These are phyloP conservation scores for Heliornis fulica DNA, from an alignment of 2,113 vertebrate genomes.

Conservation along the genomic window DNA sequence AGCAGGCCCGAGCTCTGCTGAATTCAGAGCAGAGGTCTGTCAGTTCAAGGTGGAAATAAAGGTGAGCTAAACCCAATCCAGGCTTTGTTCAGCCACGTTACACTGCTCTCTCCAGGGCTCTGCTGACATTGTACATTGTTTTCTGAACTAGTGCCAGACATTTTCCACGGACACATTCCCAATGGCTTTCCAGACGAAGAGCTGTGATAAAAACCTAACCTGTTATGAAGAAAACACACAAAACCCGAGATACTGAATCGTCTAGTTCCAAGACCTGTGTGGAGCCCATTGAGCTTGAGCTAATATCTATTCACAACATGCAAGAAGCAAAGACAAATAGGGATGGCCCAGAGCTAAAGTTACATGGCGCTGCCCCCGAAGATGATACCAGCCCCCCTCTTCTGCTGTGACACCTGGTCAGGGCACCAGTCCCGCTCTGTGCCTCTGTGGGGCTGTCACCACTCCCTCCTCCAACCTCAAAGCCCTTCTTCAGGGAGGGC, in stretches of 20 bases:
- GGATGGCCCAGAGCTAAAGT: constrained; percentile 28
- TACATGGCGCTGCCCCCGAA: neutral
- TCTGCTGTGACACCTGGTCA: neutral
- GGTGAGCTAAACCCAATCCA: neutral
- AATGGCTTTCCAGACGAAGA: neutral
- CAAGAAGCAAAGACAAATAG: constrained; percentile 42
- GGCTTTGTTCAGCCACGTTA: neutral
- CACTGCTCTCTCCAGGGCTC: neutral
- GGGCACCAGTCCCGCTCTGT: accelerated
- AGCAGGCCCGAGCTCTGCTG: neutral
- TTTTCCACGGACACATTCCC: neutral
- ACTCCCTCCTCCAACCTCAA: neutral
- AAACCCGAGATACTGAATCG: constrained; percentile 52
- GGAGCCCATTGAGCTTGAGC: constrained; percentile 44
- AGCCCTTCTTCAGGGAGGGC: neutral
- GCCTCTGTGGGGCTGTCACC: neutral
- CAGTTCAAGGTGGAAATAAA: neutral
- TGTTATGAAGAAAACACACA: constrained; percentile 25
- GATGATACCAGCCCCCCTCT: neutral
- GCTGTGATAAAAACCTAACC: neutral
- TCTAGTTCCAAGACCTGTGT: constrained; percentile 28
- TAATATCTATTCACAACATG: constrained; percentile 64
- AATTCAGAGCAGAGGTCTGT: neutral
- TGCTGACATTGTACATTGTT: neutral
- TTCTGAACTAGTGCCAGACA: neutral